Evolutionary conservation across 2,797 vertebrate genomes (phyloP).

Genomic region (Diceros bicornis): DNA sequence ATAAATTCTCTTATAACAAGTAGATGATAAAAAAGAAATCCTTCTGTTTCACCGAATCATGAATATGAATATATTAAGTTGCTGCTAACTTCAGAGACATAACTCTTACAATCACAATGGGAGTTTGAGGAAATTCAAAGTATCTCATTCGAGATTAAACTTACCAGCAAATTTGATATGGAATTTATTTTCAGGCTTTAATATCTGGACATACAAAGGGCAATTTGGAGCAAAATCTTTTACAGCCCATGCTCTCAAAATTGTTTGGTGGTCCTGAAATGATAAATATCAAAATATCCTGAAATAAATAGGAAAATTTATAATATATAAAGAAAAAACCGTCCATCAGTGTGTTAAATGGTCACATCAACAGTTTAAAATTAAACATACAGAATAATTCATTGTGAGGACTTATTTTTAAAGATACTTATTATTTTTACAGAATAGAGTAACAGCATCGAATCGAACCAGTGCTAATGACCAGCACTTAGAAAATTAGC

Average conservation of each 20-base stretch:
- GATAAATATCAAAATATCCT: constrained; percentile 61
- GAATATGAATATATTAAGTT: background rate
- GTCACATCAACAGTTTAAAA: background rate
- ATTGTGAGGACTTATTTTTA: background rate
- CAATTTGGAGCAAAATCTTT: constrained; percentile 99
- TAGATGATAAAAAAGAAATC: background rate
- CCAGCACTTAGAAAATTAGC: background rate
- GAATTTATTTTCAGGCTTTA: constrained; percentile 99
- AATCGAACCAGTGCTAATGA: background rate
- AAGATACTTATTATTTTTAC: background rate
- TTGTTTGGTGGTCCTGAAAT: constrained; percentile 98
- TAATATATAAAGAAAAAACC: background rate
- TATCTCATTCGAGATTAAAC: constrained; percentile 63
- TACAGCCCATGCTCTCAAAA: constrained; percentile 98
- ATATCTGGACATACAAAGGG: constrained; percentile 98
- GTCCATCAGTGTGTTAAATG: background rate
- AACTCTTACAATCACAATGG: background rate
- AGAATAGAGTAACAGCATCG: background rate
- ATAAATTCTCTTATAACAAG: background rate
- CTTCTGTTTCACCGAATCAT: background rate
- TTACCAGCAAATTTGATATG: constrained; percentile 99
- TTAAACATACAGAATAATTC: background rate
- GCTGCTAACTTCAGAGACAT: background rate
- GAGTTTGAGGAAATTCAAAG: background rate
- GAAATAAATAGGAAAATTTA: background rate